Evolutionary conservation across 2,888 invertebrate species (phyloP).

Genomic region (Metalampra italica): DNA sequence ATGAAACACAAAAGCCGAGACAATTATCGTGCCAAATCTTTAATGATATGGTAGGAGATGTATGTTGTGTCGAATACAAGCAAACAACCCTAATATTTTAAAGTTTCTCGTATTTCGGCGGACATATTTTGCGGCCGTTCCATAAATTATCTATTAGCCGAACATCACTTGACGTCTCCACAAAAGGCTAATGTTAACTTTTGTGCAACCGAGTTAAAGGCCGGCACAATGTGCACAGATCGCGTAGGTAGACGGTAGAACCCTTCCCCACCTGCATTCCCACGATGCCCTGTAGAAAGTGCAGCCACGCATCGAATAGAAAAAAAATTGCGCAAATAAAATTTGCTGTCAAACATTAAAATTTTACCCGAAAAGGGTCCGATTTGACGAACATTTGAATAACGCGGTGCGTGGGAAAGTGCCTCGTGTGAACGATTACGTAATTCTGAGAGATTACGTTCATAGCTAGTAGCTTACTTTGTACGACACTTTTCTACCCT

Average conservation of each 20-base stretch:
- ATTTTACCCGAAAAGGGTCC: constrained; percentile 57
- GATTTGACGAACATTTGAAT: constrained; percentile 48
- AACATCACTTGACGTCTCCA: constrained; percentile 70
- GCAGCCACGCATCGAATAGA: constrained; percentile 39
- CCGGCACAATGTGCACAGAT: constrained; percentile 45
- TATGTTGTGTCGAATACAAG: constrained; percentile 37
- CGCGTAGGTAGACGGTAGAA: constrained; percentile 42
- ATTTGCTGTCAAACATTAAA: constrained; percentile 66
- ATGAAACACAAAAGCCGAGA: constrained; percentile 34
- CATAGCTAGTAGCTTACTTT: not conserved
- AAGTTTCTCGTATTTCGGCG: constrained; percentile 41
- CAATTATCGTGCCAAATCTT: constrained; percentile 58
- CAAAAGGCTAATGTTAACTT: constrained; percentile 67
- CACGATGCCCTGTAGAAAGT: constrained; percentile 71
- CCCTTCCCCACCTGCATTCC: constrained; percentile 78
- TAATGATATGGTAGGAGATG: constrained; percentile 42
- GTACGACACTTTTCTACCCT: constrained; percentile 10
- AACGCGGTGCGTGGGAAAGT: constrained; percentile 59
- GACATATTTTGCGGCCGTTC: constrained; percentile 53
- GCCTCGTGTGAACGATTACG: constrained; percentile 30
- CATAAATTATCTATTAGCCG: constrained; percentile 76
- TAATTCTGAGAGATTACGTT: constrained; percentile 7
- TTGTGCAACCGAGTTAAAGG: constrained; percentile 65
- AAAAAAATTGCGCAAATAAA: constrained; percentile 70
- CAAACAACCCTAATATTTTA: constrained; percentile 72